Base-by-base conservation (phyloP, 2,113 vertebrate species). In the Mustela lutreola region DNA sequence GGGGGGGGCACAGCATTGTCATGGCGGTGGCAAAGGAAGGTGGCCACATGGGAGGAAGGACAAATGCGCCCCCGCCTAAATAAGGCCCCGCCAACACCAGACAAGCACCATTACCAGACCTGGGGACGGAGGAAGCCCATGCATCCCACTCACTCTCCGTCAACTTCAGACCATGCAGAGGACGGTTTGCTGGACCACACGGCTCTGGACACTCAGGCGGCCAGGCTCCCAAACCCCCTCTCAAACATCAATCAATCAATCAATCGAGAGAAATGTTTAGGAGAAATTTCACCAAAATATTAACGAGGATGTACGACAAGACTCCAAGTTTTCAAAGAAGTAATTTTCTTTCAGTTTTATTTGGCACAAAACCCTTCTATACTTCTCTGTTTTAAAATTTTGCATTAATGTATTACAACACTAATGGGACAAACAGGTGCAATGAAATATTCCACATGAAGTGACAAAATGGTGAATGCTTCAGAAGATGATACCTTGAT, bases 121-220 rank as follows among this genome's bases (percentile, higher is more conserved):
- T 0, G 10, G 62, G 11, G 31, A 22, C 7, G 0, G 58, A 12
- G 12, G 45, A 4, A 4, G 58, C 21, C 58, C 3, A 8, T 3
- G 3, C 75, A 1, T 3, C 28, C n/a, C 15, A 0, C 22, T 1
- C 1, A 4, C 3, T n/a, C 94, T 73, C 9, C 16, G 15, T 26
- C 73, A 39, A 6, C 50, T 60, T 60, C 58, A 4, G 56, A 0
- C 39, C 8, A 28, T 0, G 3, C 22, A 11, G 18, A 22, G 4
- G 15, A 1, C 0, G 1, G 36, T 18, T 2, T 33, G 75, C 84
- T 2, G 2, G 0, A 1, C 16, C 1, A 1, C 2, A 39, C 7
- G 28, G 58, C 21, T 1, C 21, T 19, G 21, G 18, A 60, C 36
- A 33, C 18, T 1, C 1, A 3, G 0, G 19, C 7, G 0, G 0